Percentiles rank a stretch among this genome's conserved stretches.
These are phyloP conservation scores for Alces alces DNA, from an alignment of 2,113 vertebrate genomes.

Conservation along the genomic window DNA sequence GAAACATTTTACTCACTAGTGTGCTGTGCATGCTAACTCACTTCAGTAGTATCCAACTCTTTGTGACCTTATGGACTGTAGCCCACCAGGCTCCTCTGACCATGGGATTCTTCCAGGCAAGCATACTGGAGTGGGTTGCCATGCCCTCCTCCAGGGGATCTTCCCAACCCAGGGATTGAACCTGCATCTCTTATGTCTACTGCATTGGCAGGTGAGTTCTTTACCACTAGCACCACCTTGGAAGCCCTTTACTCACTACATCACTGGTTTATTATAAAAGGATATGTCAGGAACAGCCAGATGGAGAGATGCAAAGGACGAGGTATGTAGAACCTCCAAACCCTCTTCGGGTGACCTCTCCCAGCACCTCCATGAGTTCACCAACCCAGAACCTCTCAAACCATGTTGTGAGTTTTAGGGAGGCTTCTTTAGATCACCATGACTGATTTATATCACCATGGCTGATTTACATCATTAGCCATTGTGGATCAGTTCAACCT, in stretches of 20 bases:
- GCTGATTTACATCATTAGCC: neutral
- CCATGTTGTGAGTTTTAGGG: neutral
- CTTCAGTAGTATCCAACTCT: neutral
- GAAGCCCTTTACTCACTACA: neutral
- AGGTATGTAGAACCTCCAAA: neutral
- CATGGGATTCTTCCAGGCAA: neutral
- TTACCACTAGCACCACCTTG: neutral
- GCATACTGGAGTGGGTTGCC: neutral
- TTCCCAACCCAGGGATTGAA: neutral
- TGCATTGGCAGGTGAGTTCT: neutral
- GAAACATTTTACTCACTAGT: neutral
- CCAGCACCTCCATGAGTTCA: neutral
- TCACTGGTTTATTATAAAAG: neutral
- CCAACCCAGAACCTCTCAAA: neutral
- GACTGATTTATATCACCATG: neutral
- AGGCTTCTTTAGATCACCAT: neutral
- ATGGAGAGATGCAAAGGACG: neutral
- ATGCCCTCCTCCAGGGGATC: neutral
- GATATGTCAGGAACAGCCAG: neutral
- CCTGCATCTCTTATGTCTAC: neutral
- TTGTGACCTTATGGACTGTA: neutral
- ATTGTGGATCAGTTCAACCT: neutral
- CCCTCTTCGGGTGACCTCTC: accelerated
- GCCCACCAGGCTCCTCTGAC: neutral
- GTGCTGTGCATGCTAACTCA: neutral